Evolutionary conservation across 35 echinoderm and acorn worm species (phyloP), one percentile per base, ranked within the genome.

Genomic region (Lytechinus variegatus): DNA sequence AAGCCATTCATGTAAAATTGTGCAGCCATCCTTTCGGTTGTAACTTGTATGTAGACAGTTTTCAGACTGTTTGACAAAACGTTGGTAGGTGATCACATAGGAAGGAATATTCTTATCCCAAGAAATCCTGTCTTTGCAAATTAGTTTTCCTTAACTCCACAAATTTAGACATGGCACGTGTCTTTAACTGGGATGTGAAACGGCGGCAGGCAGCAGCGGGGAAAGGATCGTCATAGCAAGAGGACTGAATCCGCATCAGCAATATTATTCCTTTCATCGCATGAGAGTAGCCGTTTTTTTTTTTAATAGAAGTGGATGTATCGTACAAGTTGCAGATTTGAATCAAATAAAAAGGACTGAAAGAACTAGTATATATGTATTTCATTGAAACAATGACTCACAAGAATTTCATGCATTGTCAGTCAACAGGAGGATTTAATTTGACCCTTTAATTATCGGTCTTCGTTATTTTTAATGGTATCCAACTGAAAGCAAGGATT

Each of bases 181-280:
- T 97, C 7, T 97, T 96, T 71, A 97, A 97, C 94, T 97, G 56
- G 53, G 95, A 96, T 54, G 95, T 97, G 4, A 97, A 97, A 89
- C 96, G 91, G 86, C 89, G 95, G 53, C 95, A 97, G 92, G 87
- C 61, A 60, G 55, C 89, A 52, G 27, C 87, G 1, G 28, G 29
- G 55, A 87, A 91, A 6, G 53, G 3, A 24, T 61, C 92, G 6
- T 56, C 92, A 90, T 90, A 90, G 88, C 88, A 10, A 90, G 28
- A 90, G 88, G 28, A 9, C 88, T 52, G 16, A 28, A 54, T 90
- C 52, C 1, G 52, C 52, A 52, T 90, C 28, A 54, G 88, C 88
- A 90, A 90, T 90, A 90, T 90, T 79, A 16, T 79, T 79, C 66
- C 33, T 79, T 79, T 79, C 66, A 6, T 79, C n/a, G 66, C 8